Evolutionary conservation across 2,888 invertebrate genomes (phyloP), one percentile per base, ranked within the genome.

Genomic region (Meiosimyza platycephala): DNA sequence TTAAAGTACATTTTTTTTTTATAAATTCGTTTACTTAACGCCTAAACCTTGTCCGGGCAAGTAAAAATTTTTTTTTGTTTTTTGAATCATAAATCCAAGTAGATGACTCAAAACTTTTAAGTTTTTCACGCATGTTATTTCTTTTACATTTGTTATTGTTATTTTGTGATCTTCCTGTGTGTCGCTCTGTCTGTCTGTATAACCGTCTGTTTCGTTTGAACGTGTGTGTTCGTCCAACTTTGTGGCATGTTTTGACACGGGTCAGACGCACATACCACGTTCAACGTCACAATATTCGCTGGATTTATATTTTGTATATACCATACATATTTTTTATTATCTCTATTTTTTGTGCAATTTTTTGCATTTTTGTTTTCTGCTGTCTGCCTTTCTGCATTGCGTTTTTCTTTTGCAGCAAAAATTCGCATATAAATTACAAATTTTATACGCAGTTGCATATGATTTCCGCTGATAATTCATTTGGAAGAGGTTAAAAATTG

Each of bases 351-450:
- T 64, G 52, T 16, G 33, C 13, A 18, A 13, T 9, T 60, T 70
- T 55, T 60, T 63, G 64, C 51, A 18, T 64, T 72, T 55, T 33
- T 22, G 22, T 22, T 22, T 52, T 18, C 55, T 54, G 33, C 22
- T 51, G 16, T 52, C 50, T 68, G 50, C 22, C 50, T 59, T 48
- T 18, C 18, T 52, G 50, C n/a, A 47, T 62, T 64, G 18, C 33
- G 51, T 16, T 72, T 51, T 68, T 48, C 62, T 60, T 62, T 54
- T 3, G 52, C 66, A 52, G 63, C n/a, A 57, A 76, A 72, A 76
- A 70, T 79, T 79, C 77, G 77, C 78, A 80, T 78, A 79, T 79
- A 80, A 80, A 80, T 80, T 78, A 78, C 79, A 80, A 78, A 78
- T 75, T 78, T 77, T 74, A 74, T 77, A 78, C 76, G 77, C 76